Evolutionary conservation across 2,113 vertebrate genomes (phyloP), one percentile per base, ranked within the genome.

Genomic region (Cololabis saira): DNA sequence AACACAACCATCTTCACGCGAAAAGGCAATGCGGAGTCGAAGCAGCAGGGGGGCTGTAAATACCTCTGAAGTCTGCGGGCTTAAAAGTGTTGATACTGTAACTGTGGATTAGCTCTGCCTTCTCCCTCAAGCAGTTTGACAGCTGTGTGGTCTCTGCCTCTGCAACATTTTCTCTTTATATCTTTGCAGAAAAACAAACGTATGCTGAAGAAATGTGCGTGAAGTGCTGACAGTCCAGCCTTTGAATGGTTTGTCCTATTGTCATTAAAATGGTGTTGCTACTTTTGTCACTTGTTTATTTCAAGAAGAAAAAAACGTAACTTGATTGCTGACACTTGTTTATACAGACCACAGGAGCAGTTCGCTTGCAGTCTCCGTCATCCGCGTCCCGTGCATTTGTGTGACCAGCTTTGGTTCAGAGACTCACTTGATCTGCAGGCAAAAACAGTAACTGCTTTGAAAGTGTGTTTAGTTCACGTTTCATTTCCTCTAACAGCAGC

Each of bases 71-170:
- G 84, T 80, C 67, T 86, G 80, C 80, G 76, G 73, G 84, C 83
- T 86, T 84, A 77, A 83, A 87, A 79, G 77, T 71, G 78, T 82
- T 86, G 79, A 83, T 87, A n/a, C n/a, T n/a, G n/a, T n/a, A 88
- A 86, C 83, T 53, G 33, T 30, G 88, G 83, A 86, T 92, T 87
- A 89, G 67, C 75, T 58, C 56, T 67, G 75, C 76, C 56, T 74
- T 75, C 48, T 68, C 81, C 82, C 80, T 67, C 68, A 33, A 58
- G 80, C 79, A 22, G 70, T 60, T 79, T 80, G 60, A 62, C 81
- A 16, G 65, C 54, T 79, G 76, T 82, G 82, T 83, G 80, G 80
- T 80, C 82, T 74, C 68, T 71, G 52, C 66, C 65, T 84, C 67
- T 68, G 58, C 70, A 51, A 15, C 59, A 57, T 60, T 42, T 41